Conservation (phyloP, 2,113 vertebrate species). For the Osmerus eperlanus region DNA sequence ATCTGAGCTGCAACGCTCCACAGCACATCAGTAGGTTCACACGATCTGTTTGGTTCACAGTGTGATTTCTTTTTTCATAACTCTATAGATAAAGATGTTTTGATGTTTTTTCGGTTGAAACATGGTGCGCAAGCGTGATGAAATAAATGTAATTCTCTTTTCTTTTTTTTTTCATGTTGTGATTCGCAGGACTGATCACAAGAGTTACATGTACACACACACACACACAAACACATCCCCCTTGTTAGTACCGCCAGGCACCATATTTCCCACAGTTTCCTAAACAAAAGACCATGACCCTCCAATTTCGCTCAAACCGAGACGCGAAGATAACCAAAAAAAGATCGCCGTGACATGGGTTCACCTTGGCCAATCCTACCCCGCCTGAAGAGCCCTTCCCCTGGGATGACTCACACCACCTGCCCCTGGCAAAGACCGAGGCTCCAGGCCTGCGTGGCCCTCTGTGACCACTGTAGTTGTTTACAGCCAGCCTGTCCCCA, state of each 20-base stretch:
- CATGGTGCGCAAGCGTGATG: no score
- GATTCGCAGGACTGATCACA: no score
- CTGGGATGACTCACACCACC: slow-evolving; percentile 5
- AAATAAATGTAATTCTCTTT: no score
- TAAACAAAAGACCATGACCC: not conserved
- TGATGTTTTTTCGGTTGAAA: no score
- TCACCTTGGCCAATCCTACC: not conserved
- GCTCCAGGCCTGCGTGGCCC: not conserved
- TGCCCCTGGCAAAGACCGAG: not conserved
- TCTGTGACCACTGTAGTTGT: not conserved
- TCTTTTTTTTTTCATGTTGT: no score
- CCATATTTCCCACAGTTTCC: not conserved
- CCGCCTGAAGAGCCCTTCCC: not conserved
- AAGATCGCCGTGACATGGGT: not conserved
- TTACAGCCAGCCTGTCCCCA: slow-evolving; percentile 19
- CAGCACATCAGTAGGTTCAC: not conserved
- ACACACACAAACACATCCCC: not conserved
- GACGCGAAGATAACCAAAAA: not conserved
- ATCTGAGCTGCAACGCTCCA: no score
- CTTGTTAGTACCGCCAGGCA: no score
- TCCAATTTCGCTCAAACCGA: not conserved
- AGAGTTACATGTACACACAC: no score
- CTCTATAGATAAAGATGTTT: no score
- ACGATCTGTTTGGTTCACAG: not conserved
- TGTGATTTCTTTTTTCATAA: not conserved